Conservation (phyloP, 2,797 vertebrate species). For the Remorina albescens region DNA sequence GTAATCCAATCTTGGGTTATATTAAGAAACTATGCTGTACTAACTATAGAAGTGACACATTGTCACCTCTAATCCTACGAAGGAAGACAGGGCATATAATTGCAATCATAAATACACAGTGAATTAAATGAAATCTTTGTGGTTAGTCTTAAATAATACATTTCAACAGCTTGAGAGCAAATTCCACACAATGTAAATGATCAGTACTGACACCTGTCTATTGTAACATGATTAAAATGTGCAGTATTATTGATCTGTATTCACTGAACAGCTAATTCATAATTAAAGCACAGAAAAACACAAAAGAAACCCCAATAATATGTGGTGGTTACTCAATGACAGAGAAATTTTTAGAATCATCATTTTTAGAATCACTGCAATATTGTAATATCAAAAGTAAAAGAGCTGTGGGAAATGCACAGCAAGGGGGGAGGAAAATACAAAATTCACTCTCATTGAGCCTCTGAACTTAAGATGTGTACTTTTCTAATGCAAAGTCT, state of each 20-base stretch:
- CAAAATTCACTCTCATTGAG: conserved; percentile 27
- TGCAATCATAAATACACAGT: conserved; percentile 55
- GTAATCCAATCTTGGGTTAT: conserved; percentile 47
- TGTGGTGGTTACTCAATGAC: background rate
- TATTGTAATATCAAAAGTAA: background rate
- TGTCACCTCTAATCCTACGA: conserved; percentile 42
- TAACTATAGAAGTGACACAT: conserved; percentile 47
- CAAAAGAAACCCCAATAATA: background rate
- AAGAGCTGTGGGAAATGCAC: background rate
- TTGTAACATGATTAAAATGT: background rate
- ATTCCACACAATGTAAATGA: conserved; percentile 6
- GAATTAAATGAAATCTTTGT: conserved; percentile 61
- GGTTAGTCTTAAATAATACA: conserved; percentile 50
- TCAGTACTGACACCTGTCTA: background rate
- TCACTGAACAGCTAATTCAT: background rate
- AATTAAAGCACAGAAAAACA: background rate
- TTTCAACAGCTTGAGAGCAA: conserved; percentile 30
- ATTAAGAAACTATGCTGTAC: conserved; percentile 54
- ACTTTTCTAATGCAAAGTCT: conserved; percentile 37
- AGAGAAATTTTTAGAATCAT: background rate
- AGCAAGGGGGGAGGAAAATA: conserved; percentile 11
- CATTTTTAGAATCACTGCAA: background rate
- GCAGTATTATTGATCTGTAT: background rate
- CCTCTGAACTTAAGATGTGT: conserved; percentile 29
- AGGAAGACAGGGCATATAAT: conserved; percentile 38